These are phyloP conservation scores for Callionymus lyra DNA, from an alignment of 2,113 vertebrate species.

Conservation along the genomic window DNA sequence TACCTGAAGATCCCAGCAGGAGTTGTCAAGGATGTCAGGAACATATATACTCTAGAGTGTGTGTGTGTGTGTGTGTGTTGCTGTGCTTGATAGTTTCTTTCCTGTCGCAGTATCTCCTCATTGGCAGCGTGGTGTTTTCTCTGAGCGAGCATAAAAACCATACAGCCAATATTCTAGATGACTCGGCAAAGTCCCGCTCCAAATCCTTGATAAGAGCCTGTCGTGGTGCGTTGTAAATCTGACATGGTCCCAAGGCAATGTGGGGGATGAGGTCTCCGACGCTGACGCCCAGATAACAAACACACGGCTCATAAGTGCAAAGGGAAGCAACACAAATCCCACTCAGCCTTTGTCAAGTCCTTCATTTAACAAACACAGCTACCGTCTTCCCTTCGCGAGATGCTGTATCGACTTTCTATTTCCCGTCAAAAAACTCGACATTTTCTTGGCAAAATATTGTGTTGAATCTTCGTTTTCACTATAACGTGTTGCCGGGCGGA, in stretches of 20 bases:
- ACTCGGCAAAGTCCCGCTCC: constrained; percentile 52
- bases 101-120: constrained; percentile 31
- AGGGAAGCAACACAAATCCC: constrained; percentile 28
- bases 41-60: not conserved
- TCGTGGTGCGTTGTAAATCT: constrained; percentile 57
- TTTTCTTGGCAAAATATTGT: constrained; percentile 3
- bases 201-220: constrained; percentile 56
- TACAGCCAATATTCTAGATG: constrained; percentile 52
- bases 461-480: constrained; percentile 28
- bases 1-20: constrained; percentile 30
- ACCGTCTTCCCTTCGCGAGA: no score
- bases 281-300: constrained; percentile 36
- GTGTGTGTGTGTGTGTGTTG: constrained; percentile 1
- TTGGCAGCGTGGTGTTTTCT: constrained; percentile 37
- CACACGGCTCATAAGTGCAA: constrained; percentile 14
- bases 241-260: constrained; percentile 49
- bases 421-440: not conserved
- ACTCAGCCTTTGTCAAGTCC: no score
- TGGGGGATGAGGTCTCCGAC: constrained; percentile 58
- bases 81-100: constrained; percentile 10
- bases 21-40: constrained; percentile 16
- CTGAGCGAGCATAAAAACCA: constrained; percentile 34
- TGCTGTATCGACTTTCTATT: not conserved
- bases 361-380: no score
- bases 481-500: constrained; percentile 5